Evolutionary conservation across 2,797 vertebrate species (phyloP).

Genomic region (Carcharodon carcharias): DNA sequence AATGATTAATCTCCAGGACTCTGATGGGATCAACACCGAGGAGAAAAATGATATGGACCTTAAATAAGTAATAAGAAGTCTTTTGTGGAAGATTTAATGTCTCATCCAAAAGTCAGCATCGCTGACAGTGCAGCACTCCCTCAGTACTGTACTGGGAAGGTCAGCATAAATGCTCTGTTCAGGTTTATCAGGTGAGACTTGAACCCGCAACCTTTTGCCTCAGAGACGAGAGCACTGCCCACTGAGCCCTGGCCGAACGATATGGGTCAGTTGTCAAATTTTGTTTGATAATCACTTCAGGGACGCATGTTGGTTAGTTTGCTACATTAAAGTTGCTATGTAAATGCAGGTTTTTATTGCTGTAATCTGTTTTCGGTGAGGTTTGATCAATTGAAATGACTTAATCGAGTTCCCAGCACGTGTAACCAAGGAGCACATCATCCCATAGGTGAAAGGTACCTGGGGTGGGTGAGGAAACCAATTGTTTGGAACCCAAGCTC

Average conservation of each 20-base stretch:
- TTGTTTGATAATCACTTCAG: neutral
- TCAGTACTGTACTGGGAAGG: too few relatives aligned
- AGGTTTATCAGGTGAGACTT: too few relatives aligned
- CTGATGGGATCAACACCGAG: neutral
- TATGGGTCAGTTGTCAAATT: neutral
- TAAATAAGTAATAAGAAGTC: too few relatives aligned
- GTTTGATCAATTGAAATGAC: neutral
- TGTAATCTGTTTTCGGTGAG: neutral
- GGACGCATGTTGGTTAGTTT: neutral
- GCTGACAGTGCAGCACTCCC: too few relatives aligned
- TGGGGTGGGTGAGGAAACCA: too few relatives aligned
- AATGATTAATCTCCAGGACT: neutral
- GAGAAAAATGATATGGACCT: neutral
- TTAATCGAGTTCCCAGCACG: neutral
- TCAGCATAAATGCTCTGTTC: too few relatives aligned
- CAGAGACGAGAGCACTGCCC: too few relatives aligned
- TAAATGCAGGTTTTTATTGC: neutral
- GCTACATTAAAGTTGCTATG: neutral
- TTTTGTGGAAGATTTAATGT: too few relatives aligned
- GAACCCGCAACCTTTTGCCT: neutral
- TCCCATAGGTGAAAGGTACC: neutral
- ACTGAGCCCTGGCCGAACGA: neutral
- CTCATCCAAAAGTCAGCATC: too few relatives aligned
- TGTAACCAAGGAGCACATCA: neutral
- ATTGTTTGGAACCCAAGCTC: neutral